Evolutionary conservation across 2,888 invertebrate species (phyloP), one percentile per base, ranked within the genome.

Genomic region (Agonopterix alstromeriana): DNA sequence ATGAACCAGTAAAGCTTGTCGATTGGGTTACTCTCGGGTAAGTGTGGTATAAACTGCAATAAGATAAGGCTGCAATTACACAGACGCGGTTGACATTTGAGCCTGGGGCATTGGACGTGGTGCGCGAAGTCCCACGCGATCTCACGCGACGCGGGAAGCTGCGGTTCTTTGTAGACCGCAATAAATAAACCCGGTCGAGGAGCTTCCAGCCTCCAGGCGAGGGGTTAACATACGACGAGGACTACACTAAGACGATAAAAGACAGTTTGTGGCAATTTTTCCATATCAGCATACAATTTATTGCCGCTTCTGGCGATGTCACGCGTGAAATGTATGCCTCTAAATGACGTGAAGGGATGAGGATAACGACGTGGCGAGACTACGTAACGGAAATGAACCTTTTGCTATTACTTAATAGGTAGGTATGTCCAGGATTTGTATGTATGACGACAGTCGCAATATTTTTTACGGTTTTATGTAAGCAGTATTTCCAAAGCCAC

Each of bases 71-170:
- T 73, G 68, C 65, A 75, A 75, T 79, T 76, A 76, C 69, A 63
- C 67, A 66, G 68, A 73, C 67, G 78, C 67, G 77, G 81, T 80
- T 83, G 84, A 78, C 77, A 84, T 74, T 67, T 60, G 79, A 86
- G 79, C 77, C 69, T 50, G 54, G 57, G 67, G 65, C 66, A 49
- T 56, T 52, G 63, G 59, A 57, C 61, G 60, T 55, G 59, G 64
- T 58, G 60, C 65, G 60, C 62, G 72, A 72, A 70, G 71, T 65
- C 73, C 70, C 67, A 68, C 61, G 61, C 61, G 65, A 67, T 79
- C 79, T 70, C 77, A 76, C 77, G 78, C 66, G 61, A 63, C 63
- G 63, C 70, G 73, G 83, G 82, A 84, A 81, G 72, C 77, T 81
- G 82, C 63, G 80, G 82, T 77, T 73, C 63, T 73, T 67, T 66